Evolutionary conservation across 2,888 invertebrate species (phyloP).

Genomic region (Andrena bucephala): DNA sequence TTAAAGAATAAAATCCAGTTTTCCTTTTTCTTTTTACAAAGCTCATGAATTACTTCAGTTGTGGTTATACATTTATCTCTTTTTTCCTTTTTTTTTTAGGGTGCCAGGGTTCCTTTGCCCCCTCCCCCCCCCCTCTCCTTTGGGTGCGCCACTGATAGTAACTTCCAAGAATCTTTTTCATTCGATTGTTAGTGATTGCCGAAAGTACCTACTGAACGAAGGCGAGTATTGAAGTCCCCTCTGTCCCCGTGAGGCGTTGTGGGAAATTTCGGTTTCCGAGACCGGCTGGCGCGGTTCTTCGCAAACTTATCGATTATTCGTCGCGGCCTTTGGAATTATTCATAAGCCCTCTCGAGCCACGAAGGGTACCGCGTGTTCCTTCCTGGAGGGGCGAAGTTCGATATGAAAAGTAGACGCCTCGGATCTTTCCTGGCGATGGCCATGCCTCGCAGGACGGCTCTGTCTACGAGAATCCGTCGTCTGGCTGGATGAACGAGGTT

Average conservation of each 20-base stretch:
- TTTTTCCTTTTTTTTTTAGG: no score
- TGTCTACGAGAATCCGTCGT: slow-evolving; percentile 53
- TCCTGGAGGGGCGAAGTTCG: slow-evolving; percentile 70
- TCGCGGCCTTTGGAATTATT: slow-evolving; percentile 77
- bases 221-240: slow-evolving; percentile 31
- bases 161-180: no score
- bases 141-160: no score
- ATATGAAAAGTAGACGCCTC: slow-evolving; percentile 71
- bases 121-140: no score
- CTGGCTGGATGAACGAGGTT: slow-evolving; percentile 70
- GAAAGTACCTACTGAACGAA: no score
- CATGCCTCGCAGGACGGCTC: slow-evolving; percentile 54
- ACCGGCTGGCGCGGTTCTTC: slow-evolving; percentile 63
- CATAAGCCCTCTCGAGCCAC: slow-evolving; percentile 74
- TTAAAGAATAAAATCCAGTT: no score
- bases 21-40: no score
- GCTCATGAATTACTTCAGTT: no score
- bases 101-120: no score
- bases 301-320: slow-evolving; percentile 78
- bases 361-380: slow-evolving; percentile 73
- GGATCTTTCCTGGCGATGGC: slow-evolving; percentile 68
- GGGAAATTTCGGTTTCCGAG: slow-evolving; percentile 57
- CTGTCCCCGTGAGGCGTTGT: slow-evolving; percentile 10
- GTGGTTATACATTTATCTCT: no score
- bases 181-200: background rate